Evolutionary conservation across 1,140 invertebrate genomes (phyloP).

Genomic region (Parasteatoda tepidariorum): DNA sequence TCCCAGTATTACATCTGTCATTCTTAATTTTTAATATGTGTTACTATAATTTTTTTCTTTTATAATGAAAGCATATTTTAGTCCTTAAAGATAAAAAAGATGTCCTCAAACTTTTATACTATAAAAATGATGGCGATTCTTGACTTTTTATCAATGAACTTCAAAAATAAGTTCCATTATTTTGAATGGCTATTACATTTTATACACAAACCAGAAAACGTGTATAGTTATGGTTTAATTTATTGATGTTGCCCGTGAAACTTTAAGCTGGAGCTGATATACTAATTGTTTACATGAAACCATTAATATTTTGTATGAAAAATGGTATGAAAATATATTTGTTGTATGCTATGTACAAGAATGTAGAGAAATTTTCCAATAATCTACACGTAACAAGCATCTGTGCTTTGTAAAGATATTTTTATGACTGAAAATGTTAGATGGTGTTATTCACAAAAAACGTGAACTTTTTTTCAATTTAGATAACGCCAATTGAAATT

Average conservation of each 20-base stretch:
- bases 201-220: constrained; percentile 14
- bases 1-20: constrained; percentile 43
- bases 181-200: constrained; percentile 10
- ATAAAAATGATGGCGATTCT: background rate
- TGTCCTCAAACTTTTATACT: constrained; percentile 42
- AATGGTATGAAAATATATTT: constrained; percentile 55
- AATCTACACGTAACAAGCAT: constrained; percentile 44
- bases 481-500: background rate
- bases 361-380: constrained; percentile 44
- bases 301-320: constrained; percentile 59
- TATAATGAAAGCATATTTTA: constrained; percentile 34
- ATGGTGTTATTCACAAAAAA: constrained; percentile 28
- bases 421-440: constrained; percentile 49
- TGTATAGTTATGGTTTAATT: constrained; percentile 31
- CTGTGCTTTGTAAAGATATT: constrained; percentile 58
- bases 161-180: constrained; percentile 15
- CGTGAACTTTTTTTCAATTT: background rate
- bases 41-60: background rate
- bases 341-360: constrained; percentile 51
- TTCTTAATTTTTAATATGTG: constrained; percentile 10
- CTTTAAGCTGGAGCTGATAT: constrained; percentile 23
- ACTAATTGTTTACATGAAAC: constrained; percentile 55
- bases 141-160: constrained; percentile 5
- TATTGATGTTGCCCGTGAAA: constrained; percentile 39
- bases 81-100: constrained; percentile 3